Evolutionary conservation across 1,140 invertebrate species (phyloP), one percentile per base, ranked within the genome.

Genomic region (Lamellibrachia luymesi): DNA sequence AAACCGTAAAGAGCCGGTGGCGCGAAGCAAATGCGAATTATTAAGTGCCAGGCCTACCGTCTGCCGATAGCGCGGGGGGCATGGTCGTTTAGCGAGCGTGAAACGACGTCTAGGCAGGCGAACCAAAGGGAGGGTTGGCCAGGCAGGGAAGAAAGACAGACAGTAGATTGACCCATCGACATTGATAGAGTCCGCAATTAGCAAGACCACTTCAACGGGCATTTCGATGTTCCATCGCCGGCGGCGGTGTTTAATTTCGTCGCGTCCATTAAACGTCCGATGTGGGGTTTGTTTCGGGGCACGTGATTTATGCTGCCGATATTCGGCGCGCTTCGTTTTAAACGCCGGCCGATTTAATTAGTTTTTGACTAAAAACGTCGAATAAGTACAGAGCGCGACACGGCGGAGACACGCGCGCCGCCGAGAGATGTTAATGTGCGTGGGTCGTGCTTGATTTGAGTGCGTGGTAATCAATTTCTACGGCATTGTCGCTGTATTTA

Each of bases 121-220:
- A 22, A 80, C 5, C 64, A 80, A 80, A 22, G 64, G 64, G 64
- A 80, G 64, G 64, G 64, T 80, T 80, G 64, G 8, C 64, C 64
- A 22, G 64, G 64, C 2, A 80, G 64, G 64, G 13, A 2, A 80
- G 64, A 80, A 10, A 80, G 64, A 80, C 64, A 22, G 64, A 22
- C 17, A 22, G 64, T 80, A 80, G 64, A 80, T 80, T 80, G 64
- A 80, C 64, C 64, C 64, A 80, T 80, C 64, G 64, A 80, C 64
- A 80, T 80, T 80, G 64, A 80, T 80, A 80, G 64, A 80, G 64
- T 80, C 64, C 64, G 64, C 64, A 80, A 80, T 80, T 80, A 80
- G 64, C 64, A 80, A 80, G 64, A 80, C 64, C 13, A 22, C 64
- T 80, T 80, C 64, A 80, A 80, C 25, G 13, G 64, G 6, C 64